Conservation (phyloP, 2,888 invertebrate genomes). For the Scrobipalpa costella region DNA sequence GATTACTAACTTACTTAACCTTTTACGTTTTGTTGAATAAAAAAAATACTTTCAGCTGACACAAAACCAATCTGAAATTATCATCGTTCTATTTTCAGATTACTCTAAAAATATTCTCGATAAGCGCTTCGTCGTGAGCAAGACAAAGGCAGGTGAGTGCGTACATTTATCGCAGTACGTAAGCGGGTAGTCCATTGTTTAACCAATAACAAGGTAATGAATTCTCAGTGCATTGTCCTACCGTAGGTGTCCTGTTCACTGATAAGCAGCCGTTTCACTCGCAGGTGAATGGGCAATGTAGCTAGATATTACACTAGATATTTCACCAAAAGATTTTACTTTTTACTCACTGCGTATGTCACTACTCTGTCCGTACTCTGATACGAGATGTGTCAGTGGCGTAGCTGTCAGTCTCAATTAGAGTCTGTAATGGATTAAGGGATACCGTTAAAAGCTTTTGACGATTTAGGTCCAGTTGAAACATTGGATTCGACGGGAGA, state of each 20-base stretch:
- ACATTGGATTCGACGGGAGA: background rate
- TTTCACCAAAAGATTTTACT: no score
- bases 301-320: no score
- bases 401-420: constrained; percentile 7
- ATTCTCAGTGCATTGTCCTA: constrained; percentile 64
- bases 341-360: no score
- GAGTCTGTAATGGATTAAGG: background rate
- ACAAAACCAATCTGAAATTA: background rate
- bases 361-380: background rate
- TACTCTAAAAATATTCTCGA: constrained; percentile 18
- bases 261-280: constrained; percentile 46
- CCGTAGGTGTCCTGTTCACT: constrained; percentile 44
- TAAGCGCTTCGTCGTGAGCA: constrained; percentile 36
- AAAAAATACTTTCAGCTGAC: background rate
- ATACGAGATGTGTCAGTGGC: background rate
- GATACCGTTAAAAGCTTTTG: background rate
- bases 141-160: constrained; percentile 32
- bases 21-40: no score
- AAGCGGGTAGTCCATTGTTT: constrained; percentile 57
- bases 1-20: no score
- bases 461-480: background rate
- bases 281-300: constrained; percentile 32
- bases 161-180: constrained; percentile 50
- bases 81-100: constrained; percentile 5
- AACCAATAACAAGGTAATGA: constrained; percentile 51